Percentiles rank a stretch among this genome's conserved stretches.
These are phyloP conservation scores for Lepisosteus osseus DNA, from an alignment of 2,113 vertebrate species.

Conservation along the genomic window DNA sequence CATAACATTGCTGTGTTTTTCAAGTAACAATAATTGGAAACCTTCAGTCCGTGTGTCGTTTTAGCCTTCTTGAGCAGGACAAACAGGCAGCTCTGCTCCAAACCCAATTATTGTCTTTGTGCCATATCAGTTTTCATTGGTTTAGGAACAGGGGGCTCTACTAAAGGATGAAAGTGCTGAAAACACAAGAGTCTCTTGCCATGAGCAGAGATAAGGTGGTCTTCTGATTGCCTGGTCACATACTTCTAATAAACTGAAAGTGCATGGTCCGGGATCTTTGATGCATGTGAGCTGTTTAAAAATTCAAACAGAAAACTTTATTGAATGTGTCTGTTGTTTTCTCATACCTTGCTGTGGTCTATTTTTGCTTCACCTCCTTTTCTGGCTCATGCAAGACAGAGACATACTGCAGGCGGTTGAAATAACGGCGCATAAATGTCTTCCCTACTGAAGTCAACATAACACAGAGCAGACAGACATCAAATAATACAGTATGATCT, in stretches of 20 bases:
- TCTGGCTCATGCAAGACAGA: slow-evolving; percentile 31
- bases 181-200: slow-evolving; percentile 73
- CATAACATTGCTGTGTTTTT: slow-evolving; percentile 57
- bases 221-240: slow-evolving; percentile 71
- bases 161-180: slow-evolving; percentile 39
- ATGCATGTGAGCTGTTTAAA: slow-evolving; percentile 52
- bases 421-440: not conserved
- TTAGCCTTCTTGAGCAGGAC: slow-evolving; percentile 41
- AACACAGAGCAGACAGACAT: not conserved
- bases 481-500: not conserved
- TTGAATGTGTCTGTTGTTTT: slow-evolving; percentile 42
- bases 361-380: slow-evolving; percentile 38
- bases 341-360: slow-evolving; percentile 51
- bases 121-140: slow-evolving; percentile 45
- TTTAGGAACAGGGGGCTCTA: slow-evolving; percentile 41
- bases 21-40: slow-evolving; percentile 61
- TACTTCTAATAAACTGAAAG: slow-evolving; percentile 61
- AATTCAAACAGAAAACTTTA: slow-evolving; percentile 43
- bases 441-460: not conserved
- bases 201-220: slow-evolving; percentile 67
- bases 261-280: slow-evolving; percentile 48
- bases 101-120: slow-evolving; percentile 43
- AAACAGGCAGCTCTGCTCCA: slow-evolving; percentile 17
- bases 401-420: slow-evolving; percentile 31
- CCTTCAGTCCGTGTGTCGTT: slow-evolving; percentile 43